A percentile compares a stretch with the other conserved stretches of the same genome.
Conservation (phyloP, 2,797 vertebrate genomes). For the Phoebastria nigripes region DNA sequence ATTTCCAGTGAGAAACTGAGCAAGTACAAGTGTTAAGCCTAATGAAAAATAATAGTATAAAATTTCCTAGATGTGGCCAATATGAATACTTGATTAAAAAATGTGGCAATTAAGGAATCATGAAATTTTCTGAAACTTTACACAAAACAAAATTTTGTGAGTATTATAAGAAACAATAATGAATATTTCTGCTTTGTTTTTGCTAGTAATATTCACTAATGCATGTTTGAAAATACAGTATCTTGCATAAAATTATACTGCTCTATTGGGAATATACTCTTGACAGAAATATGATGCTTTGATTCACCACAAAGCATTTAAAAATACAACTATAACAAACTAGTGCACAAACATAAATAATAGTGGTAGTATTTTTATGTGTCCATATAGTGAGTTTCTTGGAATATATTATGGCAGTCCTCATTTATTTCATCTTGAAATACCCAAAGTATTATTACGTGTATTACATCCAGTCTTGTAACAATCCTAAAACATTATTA, state of each 20-base stretch:
- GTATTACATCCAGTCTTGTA: conserved; percentile 43
- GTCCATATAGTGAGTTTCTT: conserved; percentile 10
- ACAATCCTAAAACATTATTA: conserved; percentile 48
- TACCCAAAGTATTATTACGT: conserved; percentile 25
- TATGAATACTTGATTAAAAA: background rate
- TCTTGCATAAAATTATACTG: background rate
- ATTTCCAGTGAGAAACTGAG: background rate
- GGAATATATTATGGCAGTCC: background rate
- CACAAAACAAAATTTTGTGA: background rate
- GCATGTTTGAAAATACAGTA: background rate
- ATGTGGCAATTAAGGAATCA: background rate
- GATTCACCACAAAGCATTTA: background rate
- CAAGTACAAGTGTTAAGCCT: background rate
- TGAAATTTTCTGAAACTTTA: background rate
- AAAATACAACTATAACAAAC: background rate
- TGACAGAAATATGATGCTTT: background rate
- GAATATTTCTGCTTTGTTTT: background rate
- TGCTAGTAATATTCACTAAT: background rate
- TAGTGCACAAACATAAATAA: background rate
- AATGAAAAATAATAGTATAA: background rate
- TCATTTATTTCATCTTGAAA: conserved; percentile 52
- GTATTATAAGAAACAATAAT: background rate
- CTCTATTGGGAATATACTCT: background rate
- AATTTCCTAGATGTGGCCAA: background rate
- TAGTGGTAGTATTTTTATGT: background rate